phyloP scores from a whole-genome alignment of 2,797 vertebrate genomes.

The Poecile montanus region DNA sequence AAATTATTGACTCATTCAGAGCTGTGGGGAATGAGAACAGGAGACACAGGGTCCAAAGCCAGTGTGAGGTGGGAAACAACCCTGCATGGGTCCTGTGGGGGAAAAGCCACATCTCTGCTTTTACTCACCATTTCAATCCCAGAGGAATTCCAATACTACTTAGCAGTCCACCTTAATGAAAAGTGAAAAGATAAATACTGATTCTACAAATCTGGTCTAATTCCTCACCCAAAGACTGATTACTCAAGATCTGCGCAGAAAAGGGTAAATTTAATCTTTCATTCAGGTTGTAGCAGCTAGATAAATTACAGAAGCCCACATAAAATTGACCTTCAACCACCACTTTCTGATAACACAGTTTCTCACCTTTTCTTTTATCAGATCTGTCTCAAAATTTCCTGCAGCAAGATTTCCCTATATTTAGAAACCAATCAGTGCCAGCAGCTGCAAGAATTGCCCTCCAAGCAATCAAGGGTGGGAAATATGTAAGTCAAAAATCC shows the following conservation, averaged over 20 bases:
- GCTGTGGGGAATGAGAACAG: background rate
- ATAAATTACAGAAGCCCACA: constrained; percentile 6
- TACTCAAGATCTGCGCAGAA: background rate
- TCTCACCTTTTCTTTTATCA: constrained; percentile 36
- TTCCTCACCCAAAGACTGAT: background rate
- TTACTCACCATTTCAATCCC: background rate
- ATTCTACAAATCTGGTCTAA: background rate
- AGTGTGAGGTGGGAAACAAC: background rate
- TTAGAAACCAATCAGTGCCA: constrained; percentile 56
- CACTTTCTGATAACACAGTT: constrained; percentile 27
- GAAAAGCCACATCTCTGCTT: background rate
- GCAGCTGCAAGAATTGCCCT: constrained; percentile 32
- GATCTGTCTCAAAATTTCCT: constrained; percentile 12
- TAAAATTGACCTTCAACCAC: constrained; percentile 25
- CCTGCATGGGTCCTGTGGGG: rapidly evolving
- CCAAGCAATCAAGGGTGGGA: constrained; percentile 26
- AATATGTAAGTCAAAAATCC: background rate
- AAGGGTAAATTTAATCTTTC: constrained; percentile 15
- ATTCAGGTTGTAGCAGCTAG: background rate
- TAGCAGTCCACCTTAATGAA: background rate
- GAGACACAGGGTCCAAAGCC: background rate
- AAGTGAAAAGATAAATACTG: background rate
- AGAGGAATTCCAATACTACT: background rate
- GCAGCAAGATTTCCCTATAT: constrained; percentile 40
- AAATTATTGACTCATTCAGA: background rate